Percentiles rank a stretch among this genome's conserved stretches.
These are phyloP conservation scores for Thalassoma bifasciatum DNA, from an alignment of 2,113 vertebrate species.

Conservation along the genomic window DNA sequence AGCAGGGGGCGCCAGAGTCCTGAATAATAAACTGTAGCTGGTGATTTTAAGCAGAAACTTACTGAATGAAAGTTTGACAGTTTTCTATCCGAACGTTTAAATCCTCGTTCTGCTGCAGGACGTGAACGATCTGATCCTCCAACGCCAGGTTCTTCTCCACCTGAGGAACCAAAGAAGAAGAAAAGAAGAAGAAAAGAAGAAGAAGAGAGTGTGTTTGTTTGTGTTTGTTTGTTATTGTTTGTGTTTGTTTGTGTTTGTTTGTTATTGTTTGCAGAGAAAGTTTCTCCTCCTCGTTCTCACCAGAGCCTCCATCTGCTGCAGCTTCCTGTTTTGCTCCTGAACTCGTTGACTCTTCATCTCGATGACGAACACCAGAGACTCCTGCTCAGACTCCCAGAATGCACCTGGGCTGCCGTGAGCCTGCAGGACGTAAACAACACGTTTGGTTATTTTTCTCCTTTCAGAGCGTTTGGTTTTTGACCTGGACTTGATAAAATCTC, in stretches of 20 bases:
- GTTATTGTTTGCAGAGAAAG: too few relatives aligned
- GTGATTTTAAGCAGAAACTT: constrained; percentile 14
- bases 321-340: constrained; percentile 85
- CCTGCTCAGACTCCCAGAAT: constrained; percentile 97
- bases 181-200: background rate
- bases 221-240: too few relatives aligned
- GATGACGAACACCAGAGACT: constrained; percentile 95
- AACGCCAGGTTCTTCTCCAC: constrained; percentile 86
- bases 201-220: too few relatives aligned
- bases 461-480: too few relatives aligned
- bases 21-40: background rate
- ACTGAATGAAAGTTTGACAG: constrained; percentile 86
- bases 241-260: too few relatives aligned
- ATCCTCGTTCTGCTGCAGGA: constrained; percentile 92
- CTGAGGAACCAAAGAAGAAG: constrained; percentile 64
- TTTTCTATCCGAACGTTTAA: constrained; percentile 86
- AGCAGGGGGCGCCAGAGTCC: constrained; percentile 35
- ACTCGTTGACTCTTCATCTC: constrained; percentile 94
- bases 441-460: too few relatives aligned
- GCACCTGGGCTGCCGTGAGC: constrained; percentile 90
- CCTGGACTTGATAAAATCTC: background rate
- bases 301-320: constrained; percentile 86
- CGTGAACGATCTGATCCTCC: constrained; percentile 87
- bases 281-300: constrained; percentile 73
- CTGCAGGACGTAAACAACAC: constrained; percentile 68